phyloP scores from a whole-genome alignment of 2,888 invertebrate genomes.

The Ypsolopha scabrella region DNA sequence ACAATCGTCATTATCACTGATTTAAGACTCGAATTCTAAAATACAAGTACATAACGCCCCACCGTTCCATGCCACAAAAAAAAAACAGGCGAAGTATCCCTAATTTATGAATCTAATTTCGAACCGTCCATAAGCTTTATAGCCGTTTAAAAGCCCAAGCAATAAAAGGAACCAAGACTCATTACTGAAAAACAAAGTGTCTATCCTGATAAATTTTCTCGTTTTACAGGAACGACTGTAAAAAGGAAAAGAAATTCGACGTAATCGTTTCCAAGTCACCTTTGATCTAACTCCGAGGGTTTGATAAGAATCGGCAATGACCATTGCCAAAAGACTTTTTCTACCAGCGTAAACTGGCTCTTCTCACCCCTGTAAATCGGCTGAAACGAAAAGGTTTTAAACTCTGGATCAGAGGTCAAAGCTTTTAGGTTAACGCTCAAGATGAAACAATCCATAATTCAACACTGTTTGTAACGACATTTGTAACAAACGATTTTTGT shows the following conservation, averaged over 20 bases:
- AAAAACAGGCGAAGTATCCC: no score
- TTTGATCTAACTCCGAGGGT: conserved; percentile 1
- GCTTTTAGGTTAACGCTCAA: neutral
- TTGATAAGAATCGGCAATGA: conserved; percentile 2
- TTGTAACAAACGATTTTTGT: conserved; percentile 3
- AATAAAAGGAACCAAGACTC: neutral
- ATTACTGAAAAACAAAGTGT: neutral
- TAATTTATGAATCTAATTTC: no score
- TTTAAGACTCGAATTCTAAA: no score
- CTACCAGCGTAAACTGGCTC: neutral
- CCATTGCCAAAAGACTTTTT: neutral
- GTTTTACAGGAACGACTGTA: conserved; percentile 4
- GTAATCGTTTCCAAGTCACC: conserved; percentile 5
- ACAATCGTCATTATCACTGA: no score
- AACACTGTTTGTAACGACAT: conserved; percentile 18
- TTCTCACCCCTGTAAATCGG: neutral
- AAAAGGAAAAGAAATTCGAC: conserved; percentile 4
- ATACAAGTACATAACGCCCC: no score
- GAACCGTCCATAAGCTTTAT: no score
- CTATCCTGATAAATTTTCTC: conserved; percentile 3
- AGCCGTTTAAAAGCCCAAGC: neutral
- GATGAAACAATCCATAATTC: conserved; percentile 34
- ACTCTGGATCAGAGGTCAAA: neutral
- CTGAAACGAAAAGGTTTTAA: neutral
- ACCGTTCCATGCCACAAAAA: no score